Conservation (phyloP, 2,113 vertebrate genomes). For the Acrocephalus arundinaceus region DNA sequence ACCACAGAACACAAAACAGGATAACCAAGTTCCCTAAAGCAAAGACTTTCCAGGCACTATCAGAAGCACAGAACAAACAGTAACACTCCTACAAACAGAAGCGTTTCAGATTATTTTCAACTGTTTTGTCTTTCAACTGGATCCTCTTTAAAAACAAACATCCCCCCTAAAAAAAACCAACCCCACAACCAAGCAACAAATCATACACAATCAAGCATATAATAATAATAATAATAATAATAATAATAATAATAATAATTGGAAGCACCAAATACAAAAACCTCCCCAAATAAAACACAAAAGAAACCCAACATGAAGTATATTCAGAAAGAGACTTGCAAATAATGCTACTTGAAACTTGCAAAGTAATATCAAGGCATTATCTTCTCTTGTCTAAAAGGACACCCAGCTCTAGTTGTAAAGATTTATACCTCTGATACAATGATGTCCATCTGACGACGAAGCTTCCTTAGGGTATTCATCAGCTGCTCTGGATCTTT, state of each 20-base stretch:
- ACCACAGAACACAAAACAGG: background rate
- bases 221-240: no score
- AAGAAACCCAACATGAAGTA: background rate
- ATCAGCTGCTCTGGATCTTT: constrained; percentile 98
- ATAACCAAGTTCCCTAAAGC: background rate
- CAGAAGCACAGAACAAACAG: background rate
- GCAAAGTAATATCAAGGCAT: background rate
- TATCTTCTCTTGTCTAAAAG: background rate
- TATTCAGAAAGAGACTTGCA: background rate
- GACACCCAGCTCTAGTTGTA: background rate
- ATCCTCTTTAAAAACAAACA: background rate
- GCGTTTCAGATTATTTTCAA: background rate
- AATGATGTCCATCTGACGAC: constrained; percentile 99
- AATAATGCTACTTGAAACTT: background rate
- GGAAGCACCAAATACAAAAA: background rate
- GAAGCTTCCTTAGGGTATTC: constrained; percentile 94
- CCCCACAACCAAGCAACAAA: background rate
- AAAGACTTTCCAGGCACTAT: background rate
- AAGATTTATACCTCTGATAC: constrained; percentile 88
- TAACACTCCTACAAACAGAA: background rate
- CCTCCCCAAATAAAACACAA: background rate
- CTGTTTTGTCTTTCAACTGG: background rate
- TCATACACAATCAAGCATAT: background rate
- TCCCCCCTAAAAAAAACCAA: rapidly evolving
- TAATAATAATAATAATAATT: no score